Evolutionary conservation across 2,113 vertebrate genomes (phyloP), one percentile per base, ranked within the genome.

Genomic region (Merops nubicus): DNA sequence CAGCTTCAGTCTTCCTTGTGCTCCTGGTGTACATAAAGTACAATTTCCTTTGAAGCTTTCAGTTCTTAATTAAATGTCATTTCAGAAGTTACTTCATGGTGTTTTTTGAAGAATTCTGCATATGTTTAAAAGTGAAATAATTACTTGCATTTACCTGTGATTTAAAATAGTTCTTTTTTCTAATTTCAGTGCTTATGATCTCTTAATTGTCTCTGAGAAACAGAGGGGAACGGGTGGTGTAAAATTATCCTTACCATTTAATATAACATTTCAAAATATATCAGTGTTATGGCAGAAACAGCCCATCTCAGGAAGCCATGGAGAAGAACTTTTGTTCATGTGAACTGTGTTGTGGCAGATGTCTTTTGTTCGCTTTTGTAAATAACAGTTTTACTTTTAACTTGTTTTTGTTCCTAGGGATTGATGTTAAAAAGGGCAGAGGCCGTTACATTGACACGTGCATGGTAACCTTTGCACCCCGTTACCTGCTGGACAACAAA

Each of bases 381-480:
- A 78, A 29, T 29, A 70, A 63, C 3, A 54, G 31, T 89, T 90
- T 47, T 42, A 23, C 62, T 48, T 92, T 83, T 42, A 59, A 69
- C 56, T 93, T 91, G 56, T 16, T 96, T 89, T 91, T 73, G 2
- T 93, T 73, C 21, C 70, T 68, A 99, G 99, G 99, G 38, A 99
- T 99, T 84, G 99, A 99, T 88, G 98, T 99, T 74, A 98, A 99
- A 68, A 99, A 99, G 96, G 99, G 99, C 62, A 98, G 99, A 97
- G 99, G 99, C 20, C 99, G 99, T 69, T 99, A 99, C 51, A 98
- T 98, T 64, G 99, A 99, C 88, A 99, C 99, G 3, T 99, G 99
- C 91, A 99, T 99, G 70, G 99, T 99, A 90, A 99, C 99, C 12
- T 99, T 99, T 96, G 99, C 99, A 1, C 99, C 99, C 4, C 99